phyloP scores from a whole-genome alignment of 2,888 invertebrate species.

The Cantharis rufa region DNA sequence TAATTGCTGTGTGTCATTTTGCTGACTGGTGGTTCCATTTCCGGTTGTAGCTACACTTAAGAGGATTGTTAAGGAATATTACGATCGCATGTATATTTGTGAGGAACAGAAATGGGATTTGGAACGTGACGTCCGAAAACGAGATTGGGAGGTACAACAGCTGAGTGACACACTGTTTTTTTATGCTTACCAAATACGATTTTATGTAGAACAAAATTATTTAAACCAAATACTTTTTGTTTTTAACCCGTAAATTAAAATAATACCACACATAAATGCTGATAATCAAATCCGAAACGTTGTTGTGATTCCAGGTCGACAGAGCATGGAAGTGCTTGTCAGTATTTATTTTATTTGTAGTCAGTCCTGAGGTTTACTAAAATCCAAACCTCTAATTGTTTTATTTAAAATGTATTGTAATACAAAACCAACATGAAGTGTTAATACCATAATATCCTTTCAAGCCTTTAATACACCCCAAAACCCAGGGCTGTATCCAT shows the following conservation, averaged over 20 bases:
- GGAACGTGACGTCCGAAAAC: constrained; percentile 99
- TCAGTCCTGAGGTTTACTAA: constrained; percentile 40
- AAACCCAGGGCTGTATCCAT: constrained; percentile 41
- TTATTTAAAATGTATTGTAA: constrained; percentile 26
- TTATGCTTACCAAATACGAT: constrained; percentile 21
- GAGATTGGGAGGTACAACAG: constrained; percentile 95
- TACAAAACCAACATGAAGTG: constrained; percentile 51
- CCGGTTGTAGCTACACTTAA: constrained; percentile 81
- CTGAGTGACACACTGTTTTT: constrained; percentile 32
- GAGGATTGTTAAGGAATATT: constrained; percentile 94
- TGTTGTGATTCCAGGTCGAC: neutral
- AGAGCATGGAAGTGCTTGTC: constrained; percentile 1
- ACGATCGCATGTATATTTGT: constrained; percentile 95
- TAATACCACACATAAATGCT: neutral
- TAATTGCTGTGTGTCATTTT: constrained; percentile 34
- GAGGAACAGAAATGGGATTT: constrained; percentile 99
- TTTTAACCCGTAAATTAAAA: neutral
- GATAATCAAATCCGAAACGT: neutral
- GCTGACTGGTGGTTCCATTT: constrained; percentile 55
- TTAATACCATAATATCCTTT: constrained; percentile 49
- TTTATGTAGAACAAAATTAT: constrained; percentile 11
- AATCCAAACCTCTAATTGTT: constrained; percentile 34
- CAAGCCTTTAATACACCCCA: constrained; percentile 22
- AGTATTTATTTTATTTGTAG: constrained; percentile 18
- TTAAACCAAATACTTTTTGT: constrained; percentile 8